These are phyloP conservation scores for Xenus cinereus DNA, from an alignment of 2,113 vertebrate genomes.

Conservation along the genomic window DNA sequence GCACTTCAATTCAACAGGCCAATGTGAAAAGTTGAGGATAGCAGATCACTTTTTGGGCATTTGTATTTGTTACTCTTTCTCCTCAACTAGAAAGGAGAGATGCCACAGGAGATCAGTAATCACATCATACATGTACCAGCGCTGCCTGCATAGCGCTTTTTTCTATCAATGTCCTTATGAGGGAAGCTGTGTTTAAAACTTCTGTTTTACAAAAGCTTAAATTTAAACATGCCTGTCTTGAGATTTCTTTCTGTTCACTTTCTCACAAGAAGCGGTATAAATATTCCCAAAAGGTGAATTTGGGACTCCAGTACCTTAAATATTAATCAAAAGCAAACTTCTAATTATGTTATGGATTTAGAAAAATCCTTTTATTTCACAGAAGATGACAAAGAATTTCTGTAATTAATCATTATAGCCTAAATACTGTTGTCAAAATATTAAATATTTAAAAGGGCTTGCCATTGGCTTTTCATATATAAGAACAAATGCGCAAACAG, in stretches of 20 bases:
- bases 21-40: background rate
- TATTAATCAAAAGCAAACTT: background rate
- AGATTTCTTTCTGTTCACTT: background rate
- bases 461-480: background rate
- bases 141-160: background rate
- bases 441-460: background rate
- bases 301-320: background rate
- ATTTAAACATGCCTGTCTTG: background rate
- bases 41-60: background rate
- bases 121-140: too few species aligned
- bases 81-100: background rate
- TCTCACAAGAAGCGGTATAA: background rate
- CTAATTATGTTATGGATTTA: background rate
- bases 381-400: background rate
- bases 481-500: background rate
- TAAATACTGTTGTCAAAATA: background rate
- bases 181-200: background rate
- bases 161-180: background rate
- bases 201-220: background rate
- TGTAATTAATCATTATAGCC: background rate
- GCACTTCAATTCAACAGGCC: background rate
- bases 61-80: background rate
- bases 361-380: background rate
- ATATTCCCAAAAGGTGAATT: background rate
- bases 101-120: background rate